Percentiles rank a stretch among this genome's conserved stretches.
These are phyloP conservation scores for Pogoniulus pusillus DNA, from an alignment of 2,797 vertebrate genomes.

Conservation along the genomic window DNA sequence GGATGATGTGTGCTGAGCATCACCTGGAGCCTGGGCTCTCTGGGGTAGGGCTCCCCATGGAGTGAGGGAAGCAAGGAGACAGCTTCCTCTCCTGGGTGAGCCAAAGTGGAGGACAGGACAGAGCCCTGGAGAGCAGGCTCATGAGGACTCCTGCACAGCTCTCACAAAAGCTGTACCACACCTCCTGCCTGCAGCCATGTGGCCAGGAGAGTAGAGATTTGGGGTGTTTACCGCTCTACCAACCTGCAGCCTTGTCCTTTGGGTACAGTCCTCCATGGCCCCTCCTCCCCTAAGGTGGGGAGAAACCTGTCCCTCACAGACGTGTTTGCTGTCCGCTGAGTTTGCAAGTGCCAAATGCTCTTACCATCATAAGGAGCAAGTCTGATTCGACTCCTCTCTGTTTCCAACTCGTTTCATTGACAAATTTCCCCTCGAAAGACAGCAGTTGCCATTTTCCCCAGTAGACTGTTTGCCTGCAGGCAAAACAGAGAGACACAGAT, in stretches of 20 bases:
- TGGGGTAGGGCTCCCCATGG: background rate
- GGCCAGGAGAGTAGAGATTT: background rate
- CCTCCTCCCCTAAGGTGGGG: background rate
- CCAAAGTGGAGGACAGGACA: background rate
- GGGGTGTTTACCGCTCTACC: background rate
- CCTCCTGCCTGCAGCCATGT: background rate
- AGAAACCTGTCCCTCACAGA: background rate
- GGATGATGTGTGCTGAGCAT: background rate
- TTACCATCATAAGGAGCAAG: background rate
- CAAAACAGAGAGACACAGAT: constrained; percentile 4
- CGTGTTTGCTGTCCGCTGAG: background rate
- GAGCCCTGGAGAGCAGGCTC: background rate
- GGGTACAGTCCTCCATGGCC: accelerated
- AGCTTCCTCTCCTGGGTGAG: background rate
- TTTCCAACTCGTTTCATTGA: background rate
- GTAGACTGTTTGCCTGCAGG: background rate
- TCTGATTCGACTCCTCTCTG: background rate
- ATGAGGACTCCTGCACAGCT: background rate
- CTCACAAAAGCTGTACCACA: accelerated
- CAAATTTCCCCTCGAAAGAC: background rate
- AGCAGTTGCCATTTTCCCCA: background rate
- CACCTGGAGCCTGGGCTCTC: accelerated
- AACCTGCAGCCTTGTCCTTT: accelerated
- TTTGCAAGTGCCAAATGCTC: background rate
- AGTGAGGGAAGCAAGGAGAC: background rate